phyloP scores from a whole-genome alignment of 2,888 invertebrate genomes.

The Caenorhabditis angaria region DNA sequence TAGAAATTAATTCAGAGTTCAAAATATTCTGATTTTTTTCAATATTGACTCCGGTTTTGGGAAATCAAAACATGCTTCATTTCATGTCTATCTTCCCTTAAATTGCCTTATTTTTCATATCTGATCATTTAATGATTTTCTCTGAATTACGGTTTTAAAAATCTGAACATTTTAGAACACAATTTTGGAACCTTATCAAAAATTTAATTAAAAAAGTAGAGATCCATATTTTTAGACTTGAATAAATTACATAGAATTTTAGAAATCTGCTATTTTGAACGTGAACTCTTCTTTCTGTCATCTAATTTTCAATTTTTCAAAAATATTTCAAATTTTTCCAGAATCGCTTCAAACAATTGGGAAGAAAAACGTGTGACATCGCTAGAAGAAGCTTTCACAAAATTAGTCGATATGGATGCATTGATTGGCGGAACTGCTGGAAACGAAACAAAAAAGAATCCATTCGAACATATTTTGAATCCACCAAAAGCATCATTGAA shows the following conservation, averaged over 20 bases:
- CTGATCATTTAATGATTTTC: too few relatives aligned
- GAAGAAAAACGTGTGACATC: constrained; percentile 60
- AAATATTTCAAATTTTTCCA: not conserved
- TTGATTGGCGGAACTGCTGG: constrained; percentile 55
- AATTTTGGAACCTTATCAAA: too few relatives aligned
- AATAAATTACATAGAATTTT: too few relatives aligned
- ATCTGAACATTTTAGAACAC: too few relatives aligned
- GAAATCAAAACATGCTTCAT: too few relatives aligned
- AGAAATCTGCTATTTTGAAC: too few relatives aligned
- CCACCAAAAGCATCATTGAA: constrained; percentile 65
- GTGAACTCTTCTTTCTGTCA: constrained; percentile 18
- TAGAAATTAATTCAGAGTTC: too few relatives aligned
- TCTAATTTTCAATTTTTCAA: not conserved
- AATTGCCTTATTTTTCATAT: too few relatives aligned
- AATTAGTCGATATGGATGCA: constrained; percentile 70
- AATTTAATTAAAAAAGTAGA: not conserved
- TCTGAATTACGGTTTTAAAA: too few relatives aligned
- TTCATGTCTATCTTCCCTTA: too few relatives aligned
- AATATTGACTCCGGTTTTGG: too few relatives aligned
- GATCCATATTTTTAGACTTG: not conserved
- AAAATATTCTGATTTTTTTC: too few relatives aligned
- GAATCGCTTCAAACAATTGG: constrained; percentile 19
- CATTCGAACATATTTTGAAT: constrained; percentile 70
- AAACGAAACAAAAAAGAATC: constrained; percentile 67
- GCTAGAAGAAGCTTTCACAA: constrained; percentile 69